Evolutionary conservation across 2,113 vertebrate species (phyloP).

Genomic region (Ammodytes marinus): DNA sequence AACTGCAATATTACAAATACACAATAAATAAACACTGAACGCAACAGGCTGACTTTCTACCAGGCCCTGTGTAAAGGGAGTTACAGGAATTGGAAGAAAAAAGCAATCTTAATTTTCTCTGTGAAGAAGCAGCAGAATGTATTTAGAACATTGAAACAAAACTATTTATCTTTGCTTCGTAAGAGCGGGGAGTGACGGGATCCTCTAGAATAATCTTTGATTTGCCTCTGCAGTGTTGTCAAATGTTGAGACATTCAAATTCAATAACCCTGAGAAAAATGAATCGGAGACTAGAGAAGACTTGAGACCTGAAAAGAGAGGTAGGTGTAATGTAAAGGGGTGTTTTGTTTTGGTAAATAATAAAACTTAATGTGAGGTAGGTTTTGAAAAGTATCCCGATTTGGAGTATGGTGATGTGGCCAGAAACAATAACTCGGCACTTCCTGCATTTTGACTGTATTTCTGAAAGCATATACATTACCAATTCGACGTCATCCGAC

Average conservation of each 20-base stretch:
- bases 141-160: neutral
- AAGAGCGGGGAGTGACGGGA: neutral
- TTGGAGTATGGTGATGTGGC: too few relatives aligned
- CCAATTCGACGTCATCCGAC: neutral
- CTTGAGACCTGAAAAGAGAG: too few relatives aligned
- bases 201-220: neutral
- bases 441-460: neutral
- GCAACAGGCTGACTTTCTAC: neutral
- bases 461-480: neutral
- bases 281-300: too few relatives aligned
- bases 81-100: neutral
- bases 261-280: neutral
- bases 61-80: neutral
- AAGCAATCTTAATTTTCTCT: neutral
- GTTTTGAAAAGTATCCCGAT: too few relatives aligned
- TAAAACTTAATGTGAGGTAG: too few relatives aligned
- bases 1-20: too few relatives aligned
- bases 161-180: neutral
- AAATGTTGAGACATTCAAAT: neutral
- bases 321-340: too few relatives aligned
- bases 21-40: neutral
- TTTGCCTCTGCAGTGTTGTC: conserved; percentile 5
- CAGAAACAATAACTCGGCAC: too few relatives aligned
- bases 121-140: neutral
- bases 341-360: too few relatives aligned